Evolutionary conservation across 2,113 vertebrate genomes (phyloP).

Genomic region (Clarias macrocephalus): DNA sequence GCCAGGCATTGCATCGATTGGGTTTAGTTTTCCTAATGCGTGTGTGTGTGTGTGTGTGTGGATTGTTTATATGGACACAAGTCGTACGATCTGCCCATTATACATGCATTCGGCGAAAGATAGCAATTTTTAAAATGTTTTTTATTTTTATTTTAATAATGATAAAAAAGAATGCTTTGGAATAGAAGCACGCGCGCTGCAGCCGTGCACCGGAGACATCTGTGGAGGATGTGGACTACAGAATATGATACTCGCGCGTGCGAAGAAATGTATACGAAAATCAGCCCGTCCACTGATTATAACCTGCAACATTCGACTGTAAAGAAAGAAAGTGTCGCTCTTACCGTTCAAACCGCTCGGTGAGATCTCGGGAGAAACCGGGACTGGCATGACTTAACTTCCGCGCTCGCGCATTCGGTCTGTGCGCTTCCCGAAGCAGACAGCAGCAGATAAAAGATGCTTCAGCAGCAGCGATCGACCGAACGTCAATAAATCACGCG

Average conservation of each 20-base stretch:
- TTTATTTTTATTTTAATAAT: no score
- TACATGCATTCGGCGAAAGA: not conserved
- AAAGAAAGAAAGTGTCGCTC: conserved; percentile 35
- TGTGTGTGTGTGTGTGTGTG: conserved; percentile 59
- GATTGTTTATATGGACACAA: conserved; percentile 27
- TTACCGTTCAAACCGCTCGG: conserved; percentile 41
- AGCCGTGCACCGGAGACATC: not conserved
- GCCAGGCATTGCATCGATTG: conserved; percentile 47
- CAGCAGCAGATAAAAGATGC: conserved; percentile 31
- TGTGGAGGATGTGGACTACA: conserved; percentile 8
- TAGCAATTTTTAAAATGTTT: no score
- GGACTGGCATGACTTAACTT: conserved; percentile 45
- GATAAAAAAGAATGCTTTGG: not conserved
- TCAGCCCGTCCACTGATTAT: not conserved
- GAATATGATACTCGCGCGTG: conserved; percentile 4
- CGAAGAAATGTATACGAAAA: conserved; percentile 4
- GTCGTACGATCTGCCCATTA: conserved; percentile 14
- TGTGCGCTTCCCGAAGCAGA: conserved; percentile 28
- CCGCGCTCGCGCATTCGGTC: conserved; percentile 35
- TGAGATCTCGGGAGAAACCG: conserved; percentile 7
- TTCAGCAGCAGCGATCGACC: conserved; percentile 28
- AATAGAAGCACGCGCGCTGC: not conserved
- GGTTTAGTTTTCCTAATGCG: conserved; percentile 63
- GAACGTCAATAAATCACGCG: conserved; percentile 29
- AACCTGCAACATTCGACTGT: not conserved